A percentile compares a stretch with the other conserved stretches of the same genome.
phyloP scores from a whole-genome alignment of 1,140 invertebrate species.

The Drosophila santomea region DNA sequence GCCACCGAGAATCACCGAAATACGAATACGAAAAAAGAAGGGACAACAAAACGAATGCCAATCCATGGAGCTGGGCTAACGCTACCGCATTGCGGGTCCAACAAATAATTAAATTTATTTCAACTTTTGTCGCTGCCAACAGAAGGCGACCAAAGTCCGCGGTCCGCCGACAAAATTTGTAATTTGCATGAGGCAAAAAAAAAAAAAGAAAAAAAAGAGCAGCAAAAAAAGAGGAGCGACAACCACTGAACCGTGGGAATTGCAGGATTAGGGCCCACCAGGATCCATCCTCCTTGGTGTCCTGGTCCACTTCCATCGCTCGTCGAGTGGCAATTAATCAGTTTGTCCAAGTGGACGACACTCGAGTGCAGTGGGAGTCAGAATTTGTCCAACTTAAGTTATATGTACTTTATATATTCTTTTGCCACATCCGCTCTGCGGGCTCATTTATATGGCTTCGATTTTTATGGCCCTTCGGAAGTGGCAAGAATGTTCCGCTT shows the following conservation, averaged over 20 bases:
- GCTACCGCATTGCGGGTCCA: conserved; percentile 55
- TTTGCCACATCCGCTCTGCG: conserved; percentile 21
- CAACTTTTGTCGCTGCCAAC: conserved; percentile 54
- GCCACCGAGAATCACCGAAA: conserved; percentile 17
- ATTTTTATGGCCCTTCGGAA: conserved; percentile 63
- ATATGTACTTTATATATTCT: conserved; percentile 13
- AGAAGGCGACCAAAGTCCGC: conserved; percentile 24
- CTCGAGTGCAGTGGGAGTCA: conserved; percentile 43
- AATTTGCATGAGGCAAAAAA: conserved; percentile 60
- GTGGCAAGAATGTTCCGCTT: conserved; percentile 33
- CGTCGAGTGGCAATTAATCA: conserved; percentile 75
- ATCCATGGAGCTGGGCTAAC: conserved; percentile 26
- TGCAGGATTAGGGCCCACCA: conserved; percentile 28
- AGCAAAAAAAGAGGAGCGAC: conserved; percentile 12
- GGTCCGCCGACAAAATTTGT: conserved; percentile 54
- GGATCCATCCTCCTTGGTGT: not conserved
- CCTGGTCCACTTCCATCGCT: conserved; percentile 20
- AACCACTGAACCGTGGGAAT: conserved; percentile 17
- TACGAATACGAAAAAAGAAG: not conserved
- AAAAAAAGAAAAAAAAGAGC: conserved; percentile 12
- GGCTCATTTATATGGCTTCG: conserved; percentile 75
- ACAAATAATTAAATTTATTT: conserved; percentile 67
- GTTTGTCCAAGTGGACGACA: conserved; percentile 57
- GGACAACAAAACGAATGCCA: conserved; percentile 30
- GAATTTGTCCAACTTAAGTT: conserved; percentile 34